A percentile compares a stretch with the other conserved stretches of the same genome.
These are phyloP conservation scores for Hydropsyche tenuis DNA, from an alignment of 1,140 invertebrate species.

Conservation along the genomic window DNA sequence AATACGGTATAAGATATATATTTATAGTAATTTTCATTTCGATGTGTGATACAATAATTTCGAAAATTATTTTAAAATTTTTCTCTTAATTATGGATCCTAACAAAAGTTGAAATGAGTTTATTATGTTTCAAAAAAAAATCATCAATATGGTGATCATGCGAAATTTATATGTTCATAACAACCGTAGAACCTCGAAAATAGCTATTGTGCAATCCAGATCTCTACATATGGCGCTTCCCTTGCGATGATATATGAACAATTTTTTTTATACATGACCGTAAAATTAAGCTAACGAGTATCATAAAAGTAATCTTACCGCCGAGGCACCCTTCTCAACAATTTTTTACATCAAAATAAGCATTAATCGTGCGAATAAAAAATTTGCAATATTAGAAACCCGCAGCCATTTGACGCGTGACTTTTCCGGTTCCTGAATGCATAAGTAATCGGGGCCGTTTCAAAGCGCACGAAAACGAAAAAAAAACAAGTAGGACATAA, in stretches of 20 bases:
- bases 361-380: no score
- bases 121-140: neutral
- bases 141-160: neutral
- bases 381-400: no score
- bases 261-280: neutral
- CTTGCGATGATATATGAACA: neutral
- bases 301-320: neutral
- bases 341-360: no score
- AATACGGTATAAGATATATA: no score
- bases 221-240: neutral
- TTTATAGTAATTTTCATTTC: no score
- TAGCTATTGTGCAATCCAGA: neutral
- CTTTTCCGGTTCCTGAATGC: no score
- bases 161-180: neutral
- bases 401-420: no score
- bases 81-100: neutral
- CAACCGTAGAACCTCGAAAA: neutral
- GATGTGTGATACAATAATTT: no score
- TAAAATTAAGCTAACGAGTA: conserved; percentile 3
- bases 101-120: neutral
- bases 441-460: no score
- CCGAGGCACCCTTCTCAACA: no score
- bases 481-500: neutral
- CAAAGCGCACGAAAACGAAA: no score
- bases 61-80: no score